Percentiles rank a stretch among this genome's conserved stretches.
These are phyloP conservation scores for Perccottus glenii DNA, from an alignment of 2,113 vertebrate species.

Conservation along the genomic window DNA sequence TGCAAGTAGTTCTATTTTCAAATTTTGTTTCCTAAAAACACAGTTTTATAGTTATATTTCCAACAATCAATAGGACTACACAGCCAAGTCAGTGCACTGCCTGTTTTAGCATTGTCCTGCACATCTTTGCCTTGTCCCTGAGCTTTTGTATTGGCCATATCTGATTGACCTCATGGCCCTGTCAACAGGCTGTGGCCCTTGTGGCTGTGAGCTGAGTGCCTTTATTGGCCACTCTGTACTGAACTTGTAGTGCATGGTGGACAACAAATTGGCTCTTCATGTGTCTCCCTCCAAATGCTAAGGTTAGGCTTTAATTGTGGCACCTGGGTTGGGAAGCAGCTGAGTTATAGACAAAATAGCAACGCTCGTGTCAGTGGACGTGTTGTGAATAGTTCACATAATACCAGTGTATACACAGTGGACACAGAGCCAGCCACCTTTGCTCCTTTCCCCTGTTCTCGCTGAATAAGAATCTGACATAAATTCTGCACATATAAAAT, in stretches of 20 bases:
- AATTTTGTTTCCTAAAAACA: no score
- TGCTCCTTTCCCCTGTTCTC: slow-evolving; percentile 79
- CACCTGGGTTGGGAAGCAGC: slow-evolving; percentile 65
- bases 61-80: not conserved
- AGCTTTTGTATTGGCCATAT: slow-evolving; percentile 41
- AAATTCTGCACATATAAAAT: slow-evolving; percentile 88
- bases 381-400: slow-evolving; percentile 87
- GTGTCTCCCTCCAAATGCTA: slow-evolving; percentile 77
- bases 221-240: slow-evolving; percentile 57
- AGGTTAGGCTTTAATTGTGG: slow-evolving; percentile 84
- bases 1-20: no score
- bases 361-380: slow-evolving; percentile 77
- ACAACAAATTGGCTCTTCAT: slow-evolving; percentile 79
- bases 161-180: slow-evolving; percentile 52
- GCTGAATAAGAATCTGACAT: slow-evolving; percentile 85
- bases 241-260: slow-evolving; percentile 39
- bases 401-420: slow-evolving; percentile 85
- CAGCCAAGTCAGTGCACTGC: not conserved
- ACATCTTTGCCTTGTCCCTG: slow-evolving; percentile 20
- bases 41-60: no score
- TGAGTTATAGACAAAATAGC: slow-evolving; percentile 80
- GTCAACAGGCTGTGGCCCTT: slow-evolving; percentile 67
- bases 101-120: slow-evolving; percentile 20
- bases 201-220: slow-evolving; percentile 16
- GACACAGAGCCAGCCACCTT: slow-evolving; percentile 81